Base-by-base conservation (phyloP, 2,113 vertebrate species). In the Chlamydotis undulata region DNA sequence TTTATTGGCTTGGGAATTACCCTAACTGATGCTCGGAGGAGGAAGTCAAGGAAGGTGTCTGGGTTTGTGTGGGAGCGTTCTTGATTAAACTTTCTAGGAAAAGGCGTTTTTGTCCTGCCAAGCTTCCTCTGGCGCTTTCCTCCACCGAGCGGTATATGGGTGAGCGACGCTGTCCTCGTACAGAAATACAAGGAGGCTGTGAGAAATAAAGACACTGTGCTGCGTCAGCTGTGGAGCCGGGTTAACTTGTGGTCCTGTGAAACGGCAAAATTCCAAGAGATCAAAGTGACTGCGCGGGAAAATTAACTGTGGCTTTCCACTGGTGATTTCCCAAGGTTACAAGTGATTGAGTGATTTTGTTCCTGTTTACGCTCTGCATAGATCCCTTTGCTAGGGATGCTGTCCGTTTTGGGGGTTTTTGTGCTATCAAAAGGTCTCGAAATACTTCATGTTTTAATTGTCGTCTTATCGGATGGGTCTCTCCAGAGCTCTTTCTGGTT, bases 391-490 rank as follows among this genome's bases (percentile, higher is more conserved):
- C 35, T 29, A 4, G 23, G 10, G 26, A 14, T 81, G 43, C 24
- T 71, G 12, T 68, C 2, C 0, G 15, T 57, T 67, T 80, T 14
- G 41, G 41, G 41, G 41, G 41, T 6, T 43, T 43, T 43, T 43
- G 41, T 43, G 37, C 10, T 39, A 10, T 69, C 61, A 71, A 8
- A 71, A 59, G 6, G 4, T 64, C 23, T 60, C 39, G 22, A 43
- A 71, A 83, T 41, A 23, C 15, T 60, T 87, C 25, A 13, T 41
- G 3, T 60, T 63, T 53, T 52, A 33, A 23, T 61, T 71, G 41
- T 68, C 2, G 2, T 55, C 25, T 71, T 49, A 57, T 4, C 41
- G 0, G 0, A 2, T 28, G 31, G 17, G 33, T 50, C 52, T 75
- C 43, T 71, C 23, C 41, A 14, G n/a, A 79, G 39, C 35, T 52